These are phyloP conservation scores for Zaprionus africanus DNA, from an alignment of 1,140 invertebrate genomes.

Conservation along the genomic window DNA sequence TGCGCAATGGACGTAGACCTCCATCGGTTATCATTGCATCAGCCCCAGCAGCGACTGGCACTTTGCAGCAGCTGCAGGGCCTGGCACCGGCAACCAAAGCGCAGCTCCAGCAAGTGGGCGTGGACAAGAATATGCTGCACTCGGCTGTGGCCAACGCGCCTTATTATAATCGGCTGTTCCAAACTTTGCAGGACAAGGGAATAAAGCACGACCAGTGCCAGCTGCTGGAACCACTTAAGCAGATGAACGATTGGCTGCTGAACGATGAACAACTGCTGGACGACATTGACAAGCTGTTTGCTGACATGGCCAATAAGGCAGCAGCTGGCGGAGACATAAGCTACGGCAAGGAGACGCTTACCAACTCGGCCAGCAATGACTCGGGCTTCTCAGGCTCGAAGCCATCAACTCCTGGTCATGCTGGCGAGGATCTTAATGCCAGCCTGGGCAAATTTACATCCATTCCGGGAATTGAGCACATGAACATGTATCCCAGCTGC, in stretches of 20 bases:
- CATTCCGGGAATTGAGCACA: conserved; percentile 78
- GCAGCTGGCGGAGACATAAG: conserved; percentile 47
- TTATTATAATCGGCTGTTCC: conserved; percentile 86
- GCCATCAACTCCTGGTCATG: conserved; percentile 71
- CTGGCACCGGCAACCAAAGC: conserved; percentile 85
- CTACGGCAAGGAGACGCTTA: conserved; percentile 53
- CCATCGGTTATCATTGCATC: conserved; percentile 60
- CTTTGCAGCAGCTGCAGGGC: conserved; percentile 68
- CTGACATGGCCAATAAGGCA: conserved; percentile 81
- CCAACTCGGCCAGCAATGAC: conserved; percentile 71
- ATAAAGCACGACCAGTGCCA: conserved; percentile 85
- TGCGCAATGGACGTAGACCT: conserved; percentile 40
- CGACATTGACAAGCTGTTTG: conserved; percentile 86
- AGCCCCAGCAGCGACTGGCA: conserved; percentile 44
- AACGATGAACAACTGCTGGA: conserved; percentile 86
- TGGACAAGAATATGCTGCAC: conserved; percentile 86
- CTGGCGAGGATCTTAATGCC: conserved; percentile 57
- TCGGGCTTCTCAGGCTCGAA: conserved; percentile 80
- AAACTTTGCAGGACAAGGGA: conserved; percentile 85
- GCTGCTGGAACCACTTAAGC: conserved; percentile 85
- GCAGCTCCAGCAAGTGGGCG: conserved; percentile 85
- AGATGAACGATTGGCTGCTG: conserved; percentile 85
- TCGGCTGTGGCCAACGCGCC: conserved; percentile 86
- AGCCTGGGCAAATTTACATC: conserved; percentile 57
- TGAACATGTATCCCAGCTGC: conserved; percentile 80